Percentiles rank a stretch among this genome's conserved stretches.
Evolutionary conservation across 1,140 invertebrate species (phyloP).

Genomic region (Batillaria attramentaria): DNA sequence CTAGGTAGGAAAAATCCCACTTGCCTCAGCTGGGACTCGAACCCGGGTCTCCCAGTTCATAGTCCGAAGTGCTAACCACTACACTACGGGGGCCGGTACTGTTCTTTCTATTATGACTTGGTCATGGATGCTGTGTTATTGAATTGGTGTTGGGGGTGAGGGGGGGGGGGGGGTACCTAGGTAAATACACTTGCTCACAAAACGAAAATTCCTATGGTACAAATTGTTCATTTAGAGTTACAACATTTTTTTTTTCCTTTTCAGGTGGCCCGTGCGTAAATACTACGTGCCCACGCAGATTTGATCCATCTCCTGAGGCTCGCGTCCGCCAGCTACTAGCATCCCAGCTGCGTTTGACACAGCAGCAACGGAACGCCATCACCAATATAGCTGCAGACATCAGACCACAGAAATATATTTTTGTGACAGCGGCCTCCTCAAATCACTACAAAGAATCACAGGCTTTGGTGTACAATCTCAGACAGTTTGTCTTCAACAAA

Average conservation of each 20-base stretch:
- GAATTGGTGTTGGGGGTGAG: too few relatives aligned
- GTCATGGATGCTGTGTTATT: too few relatives aligned
- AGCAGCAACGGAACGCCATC: background rate
- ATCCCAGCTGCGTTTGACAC: slow-evolving; percentile 1
- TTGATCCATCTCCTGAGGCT: background rate
- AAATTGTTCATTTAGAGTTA: background rate
- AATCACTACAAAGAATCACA: slow-evolving; percentile 32
- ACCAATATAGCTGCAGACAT: background rate
- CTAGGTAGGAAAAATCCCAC: too few relatives aligned
- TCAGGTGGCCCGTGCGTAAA: slow-evolving; percentile 14
- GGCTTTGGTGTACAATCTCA: slow-evolving; percentile 18
- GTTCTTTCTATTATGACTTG: too few relatives aligned
- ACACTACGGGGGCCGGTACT: too few relatives aligned
- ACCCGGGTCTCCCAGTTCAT: too few relatives aligned
- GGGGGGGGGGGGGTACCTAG: background rate
- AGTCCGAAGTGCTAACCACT: too few relatives aligned
- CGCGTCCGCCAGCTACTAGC: slow-evolving; percentile 18
- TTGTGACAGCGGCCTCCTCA: slow-evolving; percentile 28
- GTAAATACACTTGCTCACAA: background rate
- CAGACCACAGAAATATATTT: slow-evolving; percentile 3
- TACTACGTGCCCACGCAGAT: slow-evolving; percentile 8
- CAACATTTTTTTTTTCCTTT: background rate
- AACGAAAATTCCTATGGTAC: background rate
- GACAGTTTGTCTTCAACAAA: slow-evolving; percentile 8
- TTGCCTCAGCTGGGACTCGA: too few relatives aligned